Base-by-base conservation (phyloP, 2,888 invertebrate species). In the Hirtodrosophila histrioides region DNA sequence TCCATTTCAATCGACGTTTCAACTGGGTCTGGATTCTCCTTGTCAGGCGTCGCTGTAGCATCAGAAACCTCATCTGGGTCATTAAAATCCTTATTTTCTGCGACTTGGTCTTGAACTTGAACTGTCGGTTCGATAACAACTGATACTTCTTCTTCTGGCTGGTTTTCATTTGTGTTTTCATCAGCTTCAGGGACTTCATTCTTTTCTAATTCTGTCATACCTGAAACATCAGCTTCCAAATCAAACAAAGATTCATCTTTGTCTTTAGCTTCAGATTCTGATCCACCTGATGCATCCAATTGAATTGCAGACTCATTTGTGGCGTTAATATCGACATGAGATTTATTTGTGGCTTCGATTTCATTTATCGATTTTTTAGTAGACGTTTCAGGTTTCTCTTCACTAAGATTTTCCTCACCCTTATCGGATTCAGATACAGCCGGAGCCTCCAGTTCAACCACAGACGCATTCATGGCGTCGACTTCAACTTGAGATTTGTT, bases 271-370 rank as follows among this genome's bases (percentile, higher is more conserved):
- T 45, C 5, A 4, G 10, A 11, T 29, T 45, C 46, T 36, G 7
- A 5, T 23, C 6, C 33, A 35, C n/a, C 1, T 31, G 65, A 55
- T 3, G 37, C 1, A 36, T 65, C 17, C 10, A 41, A 2, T 31
- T 45, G 12, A 31, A 39, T 17, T 7, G n/a, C 4, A 11, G 35
- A 45, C 4, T 50, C 33, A 31, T 40, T 33, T 7, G 1, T 7
- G 10, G 10, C 7, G n/a, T 43, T 33, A 6, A 9, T 10, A 10
- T 27, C 27, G 3, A 35, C 1, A 12, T 53, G 12, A 36, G 23
- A 31, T 24, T 12, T 12, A 7, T 24, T 36, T 5, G 35, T 11
- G 10, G 11, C 10, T 4, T 48, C 24, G 3, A n/a, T 7, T 2
- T 29, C 35, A 41, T 1, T 12, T 33, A 29, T 8, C 2, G 8